Evolutionary conservation across 2,888 invertebrate species (phyloP).

Genomic region (Limnephilus lunatus): DNA sequence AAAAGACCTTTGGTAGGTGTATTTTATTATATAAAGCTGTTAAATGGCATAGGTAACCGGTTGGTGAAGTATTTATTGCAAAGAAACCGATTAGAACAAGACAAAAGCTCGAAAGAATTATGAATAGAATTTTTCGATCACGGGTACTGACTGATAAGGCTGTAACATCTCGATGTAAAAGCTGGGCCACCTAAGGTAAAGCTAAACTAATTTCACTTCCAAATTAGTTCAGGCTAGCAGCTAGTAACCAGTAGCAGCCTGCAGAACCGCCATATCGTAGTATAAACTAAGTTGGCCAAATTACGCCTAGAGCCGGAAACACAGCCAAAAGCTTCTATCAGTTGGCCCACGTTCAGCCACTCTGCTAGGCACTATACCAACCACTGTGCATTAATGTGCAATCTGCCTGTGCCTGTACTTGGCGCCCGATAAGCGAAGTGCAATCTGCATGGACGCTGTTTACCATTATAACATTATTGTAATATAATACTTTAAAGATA

Average conservation of each 20-base stretch:
- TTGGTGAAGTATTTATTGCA: too few relatives aligned
- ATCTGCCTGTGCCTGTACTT: neutral
- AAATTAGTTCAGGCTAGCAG: neutral
- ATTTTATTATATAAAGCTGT: too few relatives aligned
- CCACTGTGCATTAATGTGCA: neutral
- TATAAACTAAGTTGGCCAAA: constrained; percentile 4
- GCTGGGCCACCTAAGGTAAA: neutral
- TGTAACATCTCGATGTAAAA: neutral
- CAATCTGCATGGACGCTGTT: neutral
- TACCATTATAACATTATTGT: too few relatives aligned
- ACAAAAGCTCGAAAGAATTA: too few relatives aligned
- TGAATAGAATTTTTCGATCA: neutral
- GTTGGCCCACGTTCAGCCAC: neutral
- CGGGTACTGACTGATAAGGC: neutral
- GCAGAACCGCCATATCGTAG: neutral
- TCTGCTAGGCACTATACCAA: neutral
- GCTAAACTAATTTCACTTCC: neutral
- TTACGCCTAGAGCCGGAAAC: neutral
- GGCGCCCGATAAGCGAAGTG: neutral
- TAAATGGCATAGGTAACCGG: too few relatives aligned
- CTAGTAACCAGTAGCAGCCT: neutral
- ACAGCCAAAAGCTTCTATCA: constrained; percentile 8
- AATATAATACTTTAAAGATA: too few relatives aligned
- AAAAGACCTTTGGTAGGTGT: too few relatives aligned
- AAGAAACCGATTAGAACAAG: too few relatives aligned